A percentile compares a stretch with the other conserved stretches of the same genome.
Conservation (phyloP, 2,888 invertebrate species). For the Choristoneura rosaceana region DNA sequence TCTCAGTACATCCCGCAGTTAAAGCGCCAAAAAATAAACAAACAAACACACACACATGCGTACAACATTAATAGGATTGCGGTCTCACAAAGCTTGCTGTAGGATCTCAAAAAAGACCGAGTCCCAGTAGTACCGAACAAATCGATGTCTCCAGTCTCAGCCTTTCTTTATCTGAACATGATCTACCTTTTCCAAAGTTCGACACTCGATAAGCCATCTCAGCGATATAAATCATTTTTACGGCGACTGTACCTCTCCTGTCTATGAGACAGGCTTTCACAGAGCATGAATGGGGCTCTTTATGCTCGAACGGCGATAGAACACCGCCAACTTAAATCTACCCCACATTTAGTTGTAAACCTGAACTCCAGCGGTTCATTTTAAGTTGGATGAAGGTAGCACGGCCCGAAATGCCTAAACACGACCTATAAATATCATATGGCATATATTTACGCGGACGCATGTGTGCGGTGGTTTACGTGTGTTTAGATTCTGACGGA, state of each 20-base stretch:
- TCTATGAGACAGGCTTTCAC: conserved; percentile 79
- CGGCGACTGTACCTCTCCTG: conserved; percentile 68
- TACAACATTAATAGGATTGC: too few species aligned
- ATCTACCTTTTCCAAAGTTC: conserved; percentile 70
- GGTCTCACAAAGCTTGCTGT: neutral
- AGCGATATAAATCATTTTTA: conserved; percentile 81
- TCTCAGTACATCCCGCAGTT: too few species aligned
- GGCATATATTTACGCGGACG: conserved; percentile 58
- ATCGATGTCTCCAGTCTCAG: conserved; percentile 48
- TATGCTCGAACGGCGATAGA: conserved; percentile 69
- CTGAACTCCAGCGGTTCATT: conserved; percentile 47
- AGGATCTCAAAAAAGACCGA: neutral
- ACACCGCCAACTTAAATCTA: conserved; percentile 46
- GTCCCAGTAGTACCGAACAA: conserved; percentile 37
- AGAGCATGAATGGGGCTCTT: conserved; percentile 73
- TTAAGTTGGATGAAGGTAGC: conserved; percentile 51
- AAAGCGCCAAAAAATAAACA: too few species aligned
- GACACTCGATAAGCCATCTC: conserved; percentile 74
- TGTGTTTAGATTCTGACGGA: conserved; percentile 53
- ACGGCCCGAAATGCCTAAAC: conserved; percentile 72
- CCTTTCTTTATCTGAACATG: conserved; percentile 61
- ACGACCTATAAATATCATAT: conserved; percentile 76
- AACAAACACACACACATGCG: too few species aligned
- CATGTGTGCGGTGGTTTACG: conserved; percentile 51
- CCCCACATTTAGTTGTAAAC: conserved; percentile 44